These are phyloP conservation scores for Paguma larvata DNA, from an alignment of 2,797 vertebrate species.

Conservation along the genomic window DNA sequence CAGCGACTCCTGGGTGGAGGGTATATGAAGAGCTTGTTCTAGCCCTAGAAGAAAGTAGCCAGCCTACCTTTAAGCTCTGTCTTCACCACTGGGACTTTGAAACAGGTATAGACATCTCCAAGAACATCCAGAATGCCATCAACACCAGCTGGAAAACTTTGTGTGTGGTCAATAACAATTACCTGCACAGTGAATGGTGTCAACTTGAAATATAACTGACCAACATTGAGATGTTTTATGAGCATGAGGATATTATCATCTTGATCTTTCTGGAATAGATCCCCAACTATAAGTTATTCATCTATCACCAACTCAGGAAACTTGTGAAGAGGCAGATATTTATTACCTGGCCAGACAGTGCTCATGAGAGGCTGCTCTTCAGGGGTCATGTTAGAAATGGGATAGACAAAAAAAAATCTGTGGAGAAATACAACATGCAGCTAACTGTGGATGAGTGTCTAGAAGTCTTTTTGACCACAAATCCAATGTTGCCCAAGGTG, in stretches of 20 bases:
- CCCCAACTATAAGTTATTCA: constrained; percentile 89
- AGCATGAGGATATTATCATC: constrained; percentile 93
- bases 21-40: constrained; percentile 91
- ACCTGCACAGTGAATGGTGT: constrained; percentile 95
- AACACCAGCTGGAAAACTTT: constrained; percentile 93
- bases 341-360: constrained; percentile 91
- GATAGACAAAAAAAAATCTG: constrained; percentile 81
- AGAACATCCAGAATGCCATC: constrained; percentile 94
- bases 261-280: constrained; percentile 92
- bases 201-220: constrained; percentile 94
- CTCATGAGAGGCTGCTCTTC: constrained; percentile 90
- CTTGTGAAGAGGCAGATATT: constrained; percentile 94
- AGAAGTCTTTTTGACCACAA: background rate
- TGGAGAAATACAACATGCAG: constrained; percentile 73
- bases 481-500: background rate
- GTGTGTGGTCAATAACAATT: constrained; percentile 92
- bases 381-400: constrained; percentile 92
- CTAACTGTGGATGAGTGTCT: constrained; percentile 64
- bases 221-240: constrained; percentile 93
- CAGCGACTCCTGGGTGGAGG: constrained; percentile 92
- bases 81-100: constrained; percentile 92
- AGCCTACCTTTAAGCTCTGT: constrained; percentile 89
- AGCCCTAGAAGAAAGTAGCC: constrained; percentile 87
- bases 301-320: constrained; percentile 94
- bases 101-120: constrained; percentile 89